Evolutionary conservation across 2,888 invertebrate genomes (phyloP), one percentile per base, ranked within the genome.

Genomic region (Terebella lapidaria): DNA sequence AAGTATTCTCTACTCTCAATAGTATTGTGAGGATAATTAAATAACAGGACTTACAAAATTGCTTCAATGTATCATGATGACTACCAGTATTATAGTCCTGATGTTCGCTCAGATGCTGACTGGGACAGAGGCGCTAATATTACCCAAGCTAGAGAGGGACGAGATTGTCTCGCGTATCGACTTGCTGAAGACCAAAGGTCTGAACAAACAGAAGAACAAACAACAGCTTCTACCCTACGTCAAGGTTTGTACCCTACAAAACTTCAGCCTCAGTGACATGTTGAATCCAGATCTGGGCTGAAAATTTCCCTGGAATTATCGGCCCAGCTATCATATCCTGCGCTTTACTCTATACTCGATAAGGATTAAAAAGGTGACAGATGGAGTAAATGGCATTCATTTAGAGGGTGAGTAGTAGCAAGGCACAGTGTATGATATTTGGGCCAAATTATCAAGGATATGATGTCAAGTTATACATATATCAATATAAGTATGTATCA

Each of bases 121-220:
- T 18, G 35, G 35, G 45, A 25, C 27, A 52, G 52, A 24, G 20
- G 58, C 49, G 10, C 20, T 46, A 27, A 18, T 64, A 53, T 46
- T 64, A 22, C 62, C 62, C n/a, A 64, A 62, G 49, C 35, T 62
- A 15, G 62, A 64, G 10, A 46, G 64, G 4, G 62, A 62, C 20
- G 10, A 26, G 2, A 24, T 60, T 2, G 47, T 52, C 56, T 46
- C 30, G 28, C 45, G 56, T 18, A 25, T 64, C 4, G 60, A 58
- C 51, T 5, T 27, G 22, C 24, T 62, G 25, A 55, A 58, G 18
- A 22, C 27, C 20, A 35, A 18, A 35, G 55, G n/a, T 4, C 2
- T 54, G 49, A 57, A 55, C 54, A 58, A 35, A n/a, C 3, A 10
- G 18, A 62, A 59, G 27, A 59, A 62, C 29, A 20, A 24, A 42